Percentiles rank a stretch among this genome's conserved stretches.
phyloP scores from a whole-genome alignment of 2,888 invertebrate genomes.

The Andrena praecox region DNA sequence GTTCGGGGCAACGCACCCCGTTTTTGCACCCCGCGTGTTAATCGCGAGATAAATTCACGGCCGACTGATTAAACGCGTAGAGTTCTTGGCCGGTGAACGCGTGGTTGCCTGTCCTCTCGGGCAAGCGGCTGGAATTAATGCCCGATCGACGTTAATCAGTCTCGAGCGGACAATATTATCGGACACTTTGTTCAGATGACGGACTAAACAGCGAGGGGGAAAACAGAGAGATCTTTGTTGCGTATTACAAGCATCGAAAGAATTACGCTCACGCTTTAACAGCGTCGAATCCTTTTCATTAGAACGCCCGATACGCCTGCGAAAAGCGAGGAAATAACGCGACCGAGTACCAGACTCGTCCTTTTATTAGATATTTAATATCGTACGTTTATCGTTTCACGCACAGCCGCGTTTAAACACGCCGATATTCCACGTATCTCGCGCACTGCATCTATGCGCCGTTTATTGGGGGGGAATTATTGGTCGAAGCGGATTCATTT shows the following conservation, averaged over 20 bases:
- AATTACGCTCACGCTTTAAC: conserved; percentile 1
- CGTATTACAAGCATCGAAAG: neutral
- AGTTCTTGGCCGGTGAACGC: neutral
- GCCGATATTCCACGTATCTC: neutral
- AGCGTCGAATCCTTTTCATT: neutral
- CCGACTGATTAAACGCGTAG: conserved; percentile 2
- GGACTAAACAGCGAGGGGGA: neutral
- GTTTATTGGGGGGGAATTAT: neutral
- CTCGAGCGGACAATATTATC: conserved; percentile 4
- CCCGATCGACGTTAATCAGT: conserved; percentile 21
- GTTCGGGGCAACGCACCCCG: neutral
- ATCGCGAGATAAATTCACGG: conserved; percentile 23
- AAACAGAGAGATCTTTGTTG: too few relatives aligned
- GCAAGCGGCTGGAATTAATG: conserved; percentile 4
- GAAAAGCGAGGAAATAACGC: neutral
- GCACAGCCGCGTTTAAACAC: neutral
- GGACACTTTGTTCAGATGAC: neutral
- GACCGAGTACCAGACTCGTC: neutral
- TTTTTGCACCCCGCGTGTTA: neutral
- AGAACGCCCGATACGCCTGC: neutral
- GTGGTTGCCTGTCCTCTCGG: neutral
- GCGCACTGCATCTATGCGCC: neutral
- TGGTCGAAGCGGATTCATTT: neutral
- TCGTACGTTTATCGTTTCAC: conserved; percentile 5
- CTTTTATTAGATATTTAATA: conserved; percentile 28